A percentile compares a stretch with the other conserved stretches of the same genome.
Conservation (phyloP, 2,113 vertebrate species). For the Zapus hudsonius region DNA sequence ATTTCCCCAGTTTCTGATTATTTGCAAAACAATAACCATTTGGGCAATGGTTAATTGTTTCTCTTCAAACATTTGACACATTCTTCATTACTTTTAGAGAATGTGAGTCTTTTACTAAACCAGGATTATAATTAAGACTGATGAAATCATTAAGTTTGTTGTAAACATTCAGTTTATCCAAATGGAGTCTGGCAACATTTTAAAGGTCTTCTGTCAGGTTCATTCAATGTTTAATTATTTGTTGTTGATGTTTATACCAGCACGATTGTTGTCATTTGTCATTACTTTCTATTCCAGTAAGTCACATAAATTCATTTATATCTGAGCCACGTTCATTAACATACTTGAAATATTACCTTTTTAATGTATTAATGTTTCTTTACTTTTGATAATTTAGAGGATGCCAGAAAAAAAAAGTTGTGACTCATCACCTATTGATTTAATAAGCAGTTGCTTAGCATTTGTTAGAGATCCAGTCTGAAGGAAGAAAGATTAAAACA, state of each 20-base stretch:
- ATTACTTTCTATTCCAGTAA: slow-evolving; percentile 64
- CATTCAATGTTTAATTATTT: slow-evolving; percentile 87
- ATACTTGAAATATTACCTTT: slow-evolving; percentile 52
- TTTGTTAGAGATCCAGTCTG: background rate
- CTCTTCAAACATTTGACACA: slow-evolving; percentile 82
- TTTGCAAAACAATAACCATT: slow-evolving; percentile 83
- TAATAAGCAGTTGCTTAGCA: background rate
- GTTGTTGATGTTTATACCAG: slow-evolving; percentile 81
- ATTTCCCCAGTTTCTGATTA: slow-evolving; percentile 81
- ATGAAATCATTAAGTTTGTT: slow-evolving; percentile 88
- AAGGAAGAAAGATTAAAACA: background rate
- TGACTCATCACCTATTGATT: background rate
- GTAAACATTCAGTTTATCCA: slow-evolving; percentile 89
- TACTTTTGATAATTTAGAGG: background rate
- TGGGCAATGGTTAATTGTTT: slow-evolving; percentile 83
- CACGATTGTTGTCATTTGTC: slow-evolving; percentile 80
- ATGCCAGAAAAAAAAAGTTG: background rate
- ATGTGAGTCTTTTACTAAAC: slow-evolving; percentile 78
- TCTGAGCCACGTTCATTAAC: slow-evolving; percentile 61
- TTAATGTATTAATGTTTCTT: background rate
- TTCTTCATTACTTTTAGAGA: slow-evolving; percentile 84
- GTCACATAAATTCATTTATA: slow-evolving; percentile 69
- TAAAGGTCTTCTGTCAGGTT: slow-evolving; percentile 90
- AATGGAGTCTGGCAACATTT: slow-evolving; percentile 85
- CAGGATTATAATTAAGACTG: slow-evolving; percentile 88